Conservation (phyloP, 2,888 invertebrate species). For the Vanessa cardui region DNA sequence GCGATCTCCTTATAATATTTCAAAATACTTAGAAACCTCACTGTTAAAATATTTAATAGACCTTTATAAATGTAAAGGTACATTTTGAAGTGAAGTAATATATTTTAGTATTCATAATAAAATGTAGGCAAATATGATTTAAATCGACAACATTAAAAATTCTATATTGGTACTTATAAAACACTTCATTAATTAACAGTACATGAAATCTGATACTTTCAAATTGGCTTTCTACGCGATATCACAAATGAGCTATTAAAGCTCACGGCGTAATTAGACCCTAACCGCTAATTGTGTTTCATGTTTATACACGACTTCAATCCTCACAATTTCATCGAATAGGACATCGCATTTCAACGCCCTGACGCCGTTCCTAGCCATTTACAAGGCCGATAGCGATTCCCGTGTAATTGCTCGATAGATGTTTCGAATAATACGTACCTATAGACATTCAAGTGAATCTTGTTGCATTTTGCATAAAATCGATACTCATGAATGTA, state of each 20-base stretch:
- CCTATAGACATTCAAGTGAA: slow-evolving; percentile 72
- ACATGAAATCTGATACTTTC: slow-evolving; percentile 13
- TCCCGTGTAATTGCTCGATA: slow-evolving; percentile 72
- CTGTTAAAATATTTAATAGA: too few species aligned
- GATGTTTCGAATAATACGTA: slow-evolving; percentile 61
- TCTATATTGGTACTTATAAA: neutral
- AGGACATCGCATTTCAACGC: slow-evolving; percentile 55
- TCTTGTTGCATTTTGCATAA: slow-evolving; percentile 83
- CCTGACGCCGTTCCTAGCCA: slow-evolving; percentile 55
- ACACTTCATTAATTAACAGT: slow-evolving; percentile 4
- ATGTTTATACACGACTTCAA: slow-evolving; percentile 60
- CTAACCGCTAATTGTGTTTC: slow-evolving; percentile 66
- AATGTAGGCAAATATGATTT: neutral
- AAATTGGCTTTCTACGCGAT: slow-evolving; percentile 64
- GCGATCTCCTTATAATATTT: too few species aligned
- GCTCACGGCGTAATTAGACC: slow-evolving; percentile 48
- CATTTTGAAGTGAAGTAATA: too few species aligned
- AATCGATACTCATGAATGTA: slow-evolving; percentile 82
- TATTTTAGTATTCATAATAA: too few species aligned
- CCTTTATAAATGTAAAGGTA: too few species aligned
- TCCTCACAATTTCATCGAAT: slow-evolving; percentile 57
- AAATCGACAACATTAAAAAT: neutral
- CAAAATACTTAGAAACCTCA: too few species aligned
- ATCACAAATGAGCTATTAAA: slow-evolving; percentile 48
- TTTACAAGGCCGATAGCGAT: slow-evolving; percentile 61